Conservation (phyloP, 2,888 invertebrate species). For the Tyria jacobaeae region DNA sequence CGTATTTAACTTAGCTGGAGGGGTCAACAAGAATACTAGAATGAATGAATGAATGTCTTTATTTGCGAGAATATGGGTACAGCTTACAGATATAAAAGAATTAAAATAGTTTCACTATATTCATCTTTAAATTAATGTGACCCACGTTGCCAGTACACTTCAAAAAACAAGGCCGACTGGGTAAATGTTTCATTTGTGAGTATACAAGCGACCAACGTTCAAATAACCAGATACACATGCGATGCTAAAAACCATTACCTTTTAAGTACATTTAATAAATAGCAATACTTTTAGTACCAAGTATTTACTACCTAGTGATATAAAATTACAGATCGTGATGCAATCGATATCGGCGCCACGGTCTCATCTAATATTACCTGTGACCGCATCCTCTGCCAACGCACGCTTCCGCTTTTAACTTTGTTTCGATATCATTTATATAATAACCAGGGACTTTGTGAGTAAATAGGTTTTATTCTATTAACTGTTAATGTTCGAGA, state of each 20-base stretch:
- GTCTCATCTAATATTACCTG: conserved; percentile 29
- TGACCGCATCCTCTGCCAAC: conserved; percentile 45
- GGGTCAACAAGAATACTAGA: too few relatives aligned
- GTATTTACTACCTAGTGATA: conserved; percentile 31
- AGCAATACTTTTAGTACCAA: conserved; percentile 11
- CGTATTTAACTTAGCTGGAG: too few relatives aligned
- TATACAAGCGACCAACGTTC: too few relatives aligned
- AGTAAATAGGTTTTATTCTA: not conserved
- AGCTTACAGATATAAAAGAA: too few relatives aligned
- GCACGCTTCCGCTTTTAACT: conserved; percentile 37
- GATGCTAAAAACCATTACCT: not conserved
- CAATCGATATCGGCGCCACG: conserved; percentile 42
- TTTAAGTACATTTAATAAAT: not conserved
- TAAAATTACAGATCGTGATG: conserved; percentile 37
- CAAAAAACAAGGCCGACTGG: too few relatives aligned
- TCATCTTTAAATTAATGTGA: too few relatives aligned
- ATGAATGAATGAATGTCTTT: too few relatives aligned
- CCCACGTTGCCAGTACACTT: too few relatives aligned
- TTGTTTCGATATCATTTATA: not conserved
- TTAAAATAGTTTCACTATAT: too few relatives aligned
- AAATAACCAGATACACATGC: not conserved
- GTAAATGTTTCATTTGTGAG: not conserved
- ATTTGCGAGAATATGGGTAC: too few relatives aligned
- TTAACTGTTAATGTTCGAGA: not conserved
- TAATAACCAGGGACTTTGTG: not conserved